Evolutionary conservation across 1,140 invertebrate genomes (phyloP), one percentile per base, ranked within the genome.

Genomic region (Drosophila paulistorum): DNA sequence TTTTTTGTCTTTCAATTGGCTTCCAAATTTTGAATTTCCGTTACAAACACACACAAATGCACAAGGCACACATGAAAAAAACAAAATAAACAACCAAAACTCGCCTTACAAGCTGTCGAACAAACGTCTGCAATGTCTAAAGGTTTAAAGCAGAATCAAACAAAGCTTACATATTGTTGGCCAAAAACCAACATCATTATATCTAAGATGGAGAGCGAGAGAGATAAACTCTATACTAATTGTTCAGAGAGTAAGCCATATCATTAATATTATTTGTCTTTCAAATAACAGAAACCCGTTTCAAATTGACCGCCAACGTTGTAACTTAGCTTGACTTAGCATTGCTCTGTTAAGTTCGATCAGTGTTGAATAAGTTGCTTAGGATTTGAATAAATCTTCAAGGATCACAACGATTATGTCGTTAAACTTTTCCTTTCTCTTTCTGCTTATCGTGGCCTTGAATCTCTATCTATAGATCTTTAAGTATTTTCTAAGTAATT

Each of bases 1-100:
- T 58, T 67, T 30, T 61, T 65, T 23, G 42, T 54, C 70, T 61
- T 13, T 23, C 64, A 62, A 70, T 71, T 9, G 45, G 17, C 17
- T 51, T 30, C 1, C 23, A 51, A 51, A 51, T 20, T 51, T 51
- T 51, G 45, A 51, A 51, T 51, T 51, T 51, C 45, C 45, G 45
- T 51, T 68, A 41, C 48, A 33, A 57, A 51, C 35, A 69, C 55
- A 60, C 67, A 58, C 41, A 55, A 59, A 26, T 54, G 39, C 14
- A 39, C 30, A 30, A 1, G 39, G 0, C 64, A 23, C 55, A 71
- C 23, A 63, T n/a, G 45, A 71, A 62, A 71, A 71, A 48, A 62
- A 51, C 3, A 17, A 35, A 51, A 26, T 11, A 62, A 72, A 68
- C 37, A 51, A 51, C 45, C 30, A 9, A 51, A 51, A 51, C 17